These are phyloP conservation scores for Nesospiza acunhae DNA, from an alignment of 2,113 vertebrate species.

Conservation along the genomic window DNA sequence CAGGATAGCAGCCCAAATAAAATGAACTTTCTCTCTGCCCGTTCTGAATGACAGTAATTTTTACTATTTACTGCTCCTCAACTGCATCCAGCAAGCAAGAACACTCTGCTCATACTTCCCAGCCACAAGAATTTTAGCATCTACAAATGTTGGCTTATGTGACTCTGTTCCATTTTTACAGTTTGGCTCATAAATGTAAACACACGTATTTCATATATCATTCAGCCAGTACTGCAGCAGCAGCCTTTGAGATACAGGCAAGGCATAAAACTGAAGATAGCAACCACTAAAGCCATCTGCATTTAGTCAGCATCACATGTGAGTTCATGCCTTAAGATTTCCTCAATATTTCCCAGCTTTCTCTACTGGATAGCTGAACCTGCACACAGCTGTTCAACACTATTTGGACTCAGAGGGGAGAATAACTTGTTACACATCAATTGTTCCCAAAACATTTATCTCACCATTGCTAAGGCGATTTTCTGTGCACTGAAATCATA, in stretches of 20 bases:
- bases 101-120: background rate
- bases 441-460: background rate
- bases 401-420: background rate
- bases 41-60: background rate
- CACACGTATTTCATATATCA: background rate
- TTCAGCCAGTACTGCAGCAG: background rate
- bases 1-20: background rate
- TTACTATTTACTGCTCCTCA: background rate
- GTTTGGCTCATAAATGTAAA: conserved; percentile 6
- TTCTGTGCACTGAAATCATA: background rate
- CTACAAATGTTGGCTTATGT: background rate
- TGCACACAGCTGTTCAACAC: background rate
- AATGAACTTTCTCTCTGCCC: background rate
- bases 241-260: background rate
- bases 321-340: background rate
- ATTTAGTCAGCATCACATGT: background rate
- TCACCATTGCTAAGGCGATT: background rate
- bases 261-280: background rate
- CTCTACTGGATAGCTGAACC: background rate
- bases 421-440: background rate
- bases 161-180: conserved; percentile 22
- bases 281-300: conserved; percentile 13
- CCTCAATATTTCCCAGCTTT: background rate
- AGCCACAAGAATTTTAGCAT: conserved; percentile 12
- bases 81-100: background rate